These are phyloP conservation scores for Platycnemis pennipes DNA, from an alignment of 2,888 invertebrate species.

Conservation along the genomic window DNA sequence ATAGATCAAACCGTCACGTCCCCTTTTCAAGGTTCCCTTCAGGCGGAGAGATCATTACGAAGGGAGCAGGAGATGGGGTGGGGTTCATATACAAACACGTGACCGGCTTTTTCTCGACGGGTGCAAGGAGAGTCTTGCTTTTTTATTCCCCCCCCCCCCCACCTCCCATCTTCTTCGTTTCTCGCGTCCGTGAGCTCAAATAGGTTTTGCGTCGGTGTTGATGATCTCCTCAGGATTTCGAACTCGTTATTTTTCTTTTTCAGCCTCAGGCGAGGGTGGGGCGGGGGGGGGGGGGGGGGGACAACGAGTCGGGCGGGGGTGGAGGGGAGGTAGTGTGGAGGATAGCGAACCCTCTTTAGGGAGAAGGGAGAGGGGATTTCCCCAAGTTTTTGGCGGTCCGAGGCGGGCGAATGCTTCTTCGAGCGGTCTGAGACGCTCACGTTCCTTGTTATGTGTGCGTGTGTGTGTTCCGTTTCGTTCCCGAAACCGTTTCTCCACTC, in stretches of 20 bases:
- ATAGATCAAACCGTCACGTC: background rate
- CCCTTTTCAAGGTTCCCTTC: background rate
- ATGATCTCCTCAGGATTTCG: background rate
- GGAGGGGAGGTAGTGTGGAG: too few species aligned
- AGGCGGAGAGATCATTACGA: slow-evolving; percentile 11
- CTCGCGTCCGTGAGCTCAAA: background rate
- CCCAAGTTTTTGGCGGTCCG: too few species aligned
- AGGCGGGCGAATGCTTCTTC: too few species aligned
- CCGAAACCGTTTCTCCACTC: too few species aligned
- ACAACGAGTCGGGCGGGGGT: too few species aligned
- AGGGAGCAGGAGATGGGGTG: background rate
- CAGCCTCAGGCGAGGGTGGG: background rate
- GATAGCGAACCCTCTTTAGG: too few species aligned
- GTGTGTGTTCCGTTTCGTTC: too few species aligned
- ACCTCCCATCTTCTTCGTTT: background rate
- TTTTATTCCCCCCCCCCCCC: background rate
- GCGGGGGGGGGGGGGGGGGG: background rate
- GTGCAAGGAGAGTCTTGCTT: background rate
- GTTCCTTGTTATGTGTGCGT: too few species aligned
- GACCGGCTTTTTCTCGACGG: background rate
- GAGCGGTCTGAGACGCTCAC: too few species aligned
- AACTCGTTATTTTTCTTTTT: background rate
- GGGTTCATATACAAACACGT: background rate
- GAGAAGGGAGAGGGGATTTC: too few species aligned
- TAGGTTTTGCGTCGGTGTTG: background rate